These are phyloP conservation scores for Cotesia vestalis DNA, from an alignment of 1,140 invertebrate species.

Conservation along the genomic window DNA sequence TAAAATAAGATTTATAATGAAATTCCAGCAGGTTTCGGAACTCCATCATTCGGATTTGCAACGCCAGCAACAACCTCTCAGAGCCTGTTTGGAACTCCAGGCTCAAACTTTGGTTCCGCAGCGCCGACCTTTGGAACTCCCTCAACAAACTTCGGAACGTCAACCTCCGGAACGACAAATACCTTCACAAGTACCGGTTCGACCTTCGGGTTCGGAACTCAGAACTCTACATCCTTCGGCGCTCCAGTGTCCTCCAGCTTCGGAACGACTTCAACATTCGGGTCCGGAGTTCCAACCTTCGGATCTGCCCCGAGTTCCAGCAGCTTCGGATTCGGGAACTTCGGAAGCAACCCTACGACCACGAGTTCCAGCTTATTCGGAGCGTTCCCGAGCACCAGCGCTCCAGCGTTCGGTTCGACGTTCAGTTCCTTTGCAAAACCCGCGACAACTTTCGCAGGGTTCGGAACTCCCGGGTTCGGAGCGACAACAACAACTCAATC, in stretches of 20 bases:
- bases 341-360: constrained; percentile 58
- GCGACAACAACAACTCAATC: constrained; percentile 27
- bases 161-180: constrained; percentile 48
- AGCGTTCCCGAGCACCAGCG: constrained; percentile 55
- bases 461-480: constrained; percentile 31
- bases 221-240: constrained; percentile 41
- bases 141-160: constrained; percentile 57
- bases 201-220: constrained; percentile 58
- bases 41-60: constrained; percentile 55
- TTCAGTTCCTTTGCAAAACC: constrained; percentile 62
- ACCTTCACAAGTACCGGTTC: constrained; percentile 49
- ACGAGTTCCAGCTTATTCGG: constrained; percentile 61
- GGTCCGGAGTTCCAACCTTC: constrained; percentile 53
- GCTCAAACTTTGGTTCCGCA: constrained; percentile 22
- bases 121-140: constrained; percentile 47
- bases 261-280: constrained; percentile 59
- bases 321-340: constrained; percentile 55
- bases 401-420: constrained; percentile 64
- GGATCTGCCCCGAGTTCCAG: constrained; percentile 52
- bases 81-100: constrained; percentile 55
- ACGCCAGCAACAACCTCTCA: constrained; percentile 52
- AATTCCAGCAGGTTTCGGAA: constrained; percentile 51
- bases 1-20: too few species aligned
- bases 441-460: constrained; percentile 55
- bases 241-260: constrained; percentile 32